phyloP scores from a whole-genome alignment of 2,888 invertebrate genomes.

The Mongoloraphidia duomilia region DNA sequence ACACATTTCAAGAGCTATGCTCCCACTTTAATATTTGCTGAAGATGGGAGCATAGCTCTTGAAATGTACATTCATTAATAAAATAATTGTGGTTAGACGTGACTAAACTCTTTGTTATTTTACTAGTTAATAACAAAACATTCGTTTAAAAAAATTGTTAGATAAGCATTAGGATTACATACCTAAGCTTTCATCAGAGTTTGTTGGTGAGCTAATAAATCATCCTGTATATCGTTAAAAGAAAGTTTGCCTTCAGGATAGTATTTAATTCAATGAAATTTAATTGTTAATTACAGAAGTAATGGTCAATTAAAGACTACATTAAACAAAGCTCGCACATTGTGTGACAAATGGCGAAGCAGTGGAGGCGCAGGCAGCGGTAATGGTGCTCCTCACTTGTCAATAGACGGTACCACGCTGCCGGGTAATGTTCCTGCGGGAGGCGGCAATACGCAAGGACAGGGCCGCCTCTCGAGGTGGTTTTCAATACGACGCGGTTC shows the following conservation, averaged over 20 bases:
- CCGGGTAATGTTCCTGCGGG: slow-evolving; percentile 24
- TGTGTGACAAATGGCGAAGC: slow-evolving; percentile 67
- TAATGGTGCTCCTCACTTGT: slow-evolving; percentile 20
- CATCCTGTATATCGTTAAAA: neutral
- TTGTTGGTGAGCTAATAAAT: no score
- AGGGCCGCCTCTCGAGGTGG: slow-evolving; percentile 72
- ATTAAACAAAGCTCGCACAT: slow-evolving; percentile 65
- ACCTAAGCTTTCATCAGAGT: no score
- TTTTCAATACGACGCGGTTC: slow-evolving; percentile 76
- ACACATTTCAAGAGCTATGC: no score
- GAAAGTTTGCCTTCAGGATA: slow-evolving; percentile 1
- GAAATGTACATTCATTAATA: no score
- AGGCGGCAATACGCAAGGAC: slow-evolving; percentile 18
- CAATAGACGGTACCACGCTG: slow-evolving; percentile 20
- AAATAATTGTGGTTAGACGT: no score
- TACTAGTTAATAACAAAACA: no score
- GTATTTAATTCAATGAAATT: slow-evolving; percentile 3
- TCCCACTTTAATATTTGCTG: no score
- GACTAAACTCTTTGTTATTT: no score
- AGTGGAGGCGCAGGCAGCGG: slow-evolving; percentile 27
- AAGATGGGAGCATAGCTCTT: no score
- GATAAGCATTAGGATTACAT: no score
- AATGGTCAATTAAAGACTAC: slow-evolving; percentile 68
- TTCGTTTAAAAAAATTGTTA: no score
- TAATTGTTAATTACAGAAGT: slow-evolving; percentile 34